phyloP scores from a whole-genome alignment of 2,797 vertebrate species.

The Enteromius radiatus region DNA sequence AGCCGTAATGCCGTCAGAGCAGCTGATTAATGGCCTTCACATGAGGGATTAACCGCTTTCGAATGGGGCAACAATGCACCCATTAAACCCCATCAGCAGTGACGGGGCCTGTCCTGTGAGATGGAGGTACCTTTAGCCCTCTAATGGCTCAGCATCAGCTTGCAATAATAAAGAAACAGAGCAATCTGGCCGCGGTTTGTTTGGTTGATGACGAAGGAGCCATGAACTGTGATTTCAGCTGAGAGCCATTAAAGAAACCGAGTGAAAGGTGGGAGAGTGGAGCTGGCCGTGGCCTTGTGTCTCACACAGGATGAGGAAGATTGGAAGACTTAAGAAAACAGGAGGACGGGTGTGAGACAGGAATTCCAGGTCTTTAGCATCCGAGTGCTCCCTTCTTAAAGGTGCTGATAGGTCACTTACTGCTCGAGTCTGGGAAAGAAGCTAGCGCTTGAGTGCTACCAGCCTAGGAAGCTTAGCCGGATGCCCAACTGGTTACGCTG shows the following conservation, averaged over 20 bases:
- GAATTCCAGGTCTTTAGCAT: slow-evolving; percentile 38
- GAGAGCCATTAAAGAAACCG: slow-evolving; percentile 51
- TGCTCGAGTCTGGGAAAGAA: slow-evolving; percentile 22
- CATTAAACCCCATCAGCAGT: slow-evolving; percentile 55
- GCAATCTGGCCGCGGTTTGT: slow-evolving; percentile 47
- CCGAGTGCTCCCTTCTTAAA: slow-evolving; percentile 9
- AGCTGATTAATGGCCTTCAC: slow-evolving; percentile 58
- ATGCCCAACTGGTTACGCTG: background rate
- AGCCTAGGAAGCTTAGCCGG: background rate
- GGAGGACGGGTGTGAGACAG: slow-evolving; percentile 29
- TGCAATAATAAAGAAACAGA: slow-evolving; percentile 54
- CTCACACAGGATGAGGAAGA: slow-evolving; percentile 38
- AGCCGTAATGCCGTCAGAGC: slow-evolving; percentile 34
- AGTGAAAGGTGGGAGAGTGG: slow-evolving; percentile 35
- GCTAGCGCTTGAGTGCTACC: background rate
- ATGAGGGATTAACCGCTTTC: slow-evolving; percentile 50
- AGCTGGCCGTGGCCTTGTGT: slow-evolving; percentile 23
- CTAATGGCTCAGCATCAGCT: slow-evolving; percentile 48
- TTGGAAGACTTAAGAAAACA: slow-evolving; percentile 47
- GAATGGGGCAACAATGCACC: slow-evolving; percentile 54
- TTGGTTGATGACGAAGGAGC: slow-evolving; percentile 48
- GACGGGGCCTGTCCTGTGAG: slow-evolving; percentile 13
- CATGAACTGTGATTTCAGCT: slow-evolving; percentile 56
- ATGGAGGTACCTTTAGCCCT: slow-evolving; percentile 38
- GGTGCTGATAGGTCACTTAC: slow-evolving; percentile 20